These are phyloP conservation scores for Scaptodrosophila lebanonensis DNA, from an alignment of 1,140 invertebrate species.

Conservation along the genomic window DNA sequence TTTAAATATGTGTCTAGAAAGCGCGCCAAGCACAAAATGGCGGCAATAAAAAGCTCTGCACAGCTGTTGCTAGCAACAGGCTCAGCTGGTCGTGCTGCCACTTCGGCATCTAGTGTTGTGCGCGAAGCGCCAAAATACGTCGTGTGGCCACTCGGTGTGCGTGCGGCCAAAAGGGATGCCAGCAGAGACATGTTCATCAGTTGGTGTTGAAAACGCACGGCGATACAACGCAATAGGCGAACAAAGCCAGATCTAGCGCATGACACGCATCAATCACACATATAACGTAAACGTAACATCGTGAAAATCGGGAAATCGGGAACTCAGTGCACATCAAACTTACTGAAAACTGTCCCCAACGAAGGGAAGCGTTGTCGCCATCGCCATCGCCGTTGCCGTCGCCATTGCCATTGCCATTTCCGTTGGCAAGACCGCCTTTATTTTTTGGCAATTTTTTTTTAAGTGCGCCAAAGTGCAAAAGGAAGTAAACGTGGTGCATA, in stretches of 20 bases:
- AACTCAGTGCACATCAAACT: too few species aligned
- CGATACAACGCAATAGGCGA: constrained; percentile 46
- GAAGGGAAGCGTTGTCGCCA: too few species aligned
- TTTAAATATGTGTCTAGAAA: constrained; percentile 8
- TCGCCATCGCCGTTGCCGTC: too few species aligned
- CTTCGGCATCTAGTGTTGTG: constrained; percentile 20
- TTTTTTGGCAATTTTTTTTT: constrained; percentile 17
- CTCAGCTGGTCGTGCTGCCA: constrained; percentile 12
- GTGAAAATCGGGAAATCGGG: not conserved
- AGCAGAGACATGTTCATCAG: constrained; percentile 28
- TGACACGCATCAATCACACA: constrained; percentile 18
- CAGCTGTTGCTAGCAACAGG: not conserved
- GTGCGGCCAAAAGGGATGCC: constrained; percentile 2
- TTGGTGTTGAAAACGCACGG: constrained; percentile 65
- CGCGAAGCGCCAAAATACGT: constrained; percentile 12
- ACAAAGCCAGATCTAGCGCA: constrained; percentile 8
- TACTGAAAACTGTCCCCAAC: too few species aligned
- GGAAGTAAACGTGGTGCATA: constrained; percentile 16
- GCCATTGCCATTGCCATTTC: too few species aligned
- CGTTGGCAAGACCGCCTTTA: too few species aligned
- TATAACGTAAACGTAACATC: not conserved
- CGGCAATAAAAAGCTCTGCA: constrained; percentile 29
- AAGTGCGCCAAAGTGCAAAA: not conserved
- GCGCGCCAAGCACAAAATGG: constrained; percentile 3
- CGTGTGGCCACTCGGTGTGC: constrained; percentile 5